Base-by-base conservation (phyloP, 2,888 invertebrate genomes). In the Calameuta pallipes region DNA sequence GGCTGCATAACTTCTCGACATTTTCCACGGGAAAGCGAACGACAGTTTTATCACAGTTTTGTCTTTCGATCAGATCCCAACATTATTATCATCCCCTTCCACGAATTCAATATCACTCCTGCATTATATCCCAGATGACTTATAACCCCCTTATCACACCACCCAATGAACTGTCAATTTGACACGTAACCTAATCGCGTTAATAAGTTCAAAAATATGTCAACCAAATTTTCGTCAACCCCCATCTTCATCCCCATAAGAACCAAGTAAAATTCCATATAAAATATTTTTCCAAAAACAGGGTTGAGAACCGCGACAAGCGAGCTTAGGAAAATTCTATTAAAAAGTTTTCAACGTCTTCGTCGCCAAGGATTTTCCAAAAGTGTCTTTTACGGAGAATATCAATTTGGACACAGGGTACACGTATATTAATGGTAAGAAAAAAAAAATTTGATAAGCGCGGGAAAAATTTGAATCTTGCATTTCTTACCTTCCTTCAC, bases 21-120 rank as follows among this genome's bases (percentile, higher is more conserved):
- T 23, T 56, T 2, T 23, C 23, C 23, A 56, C 9, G 78, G 78
- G 74, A 79, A 79, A 78, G 82, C 80, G 79, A 82, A 85, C 85
- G 83, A 82, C 83, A 86, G 83, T 80, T 89, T 89, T 89, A 89
- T 85, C 88, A 85, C 83, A 86, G 85, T 88, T 85, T 84, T 81
- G 73, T 80, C 81, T 83, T 83, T 82, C 85, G 84, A 84, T 87
- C 83, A 80, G 83, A 85, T 85, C 85, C 81, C 83, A 84, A 85
- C 80, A 83, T 83, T 79, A 81, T 84, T 84, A 85, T 87, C 86
- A 23, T 6, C 23, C 56, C 23, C 6, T 2, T 23, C 73, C 80
- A 35, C 75, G 56, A 82, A 82, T 76, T 81, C 81, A 81, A 85
- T 87, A 87, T 88, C 87, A 83, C 87, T 85, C 86, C 85, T 80